Evolutionary conservation across 1,140 invertebrate genomes (phyloP).

Genomic region (Panonychus citri): DNA sequence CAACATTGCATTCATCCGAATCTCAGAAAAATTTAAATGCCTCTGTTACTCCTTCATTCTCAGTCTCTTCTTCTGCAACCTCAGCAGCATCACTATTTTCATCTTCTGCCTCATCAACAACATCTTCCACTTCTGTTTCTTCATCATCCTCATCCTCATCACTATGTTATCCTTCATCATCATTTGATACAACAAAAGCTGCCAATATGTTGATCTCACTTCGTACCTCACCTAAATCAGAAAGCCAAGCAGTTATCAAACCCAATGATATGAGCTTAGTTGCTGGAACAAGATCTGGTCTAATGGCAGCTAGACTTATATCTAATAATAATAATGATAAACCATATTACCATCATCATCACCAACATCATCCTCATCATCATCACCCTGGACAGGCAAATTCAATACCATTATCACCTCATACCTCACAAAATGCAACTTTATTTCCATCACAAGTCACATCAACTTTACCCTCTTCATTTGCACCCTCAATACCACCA

Average conservation of each 20-base stretch:
- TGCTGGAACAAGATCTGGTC: too few species aligned
- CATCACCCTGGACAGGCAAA: background rate
- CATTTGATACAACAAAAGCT: conserved; percentile 71
- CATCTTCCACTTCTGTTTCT: background rate
- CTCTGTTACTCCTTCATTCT: background rate
- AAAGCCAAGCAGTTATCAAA: background rate
- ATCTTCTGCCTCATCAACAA: background rate
- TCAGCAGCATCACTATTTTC: too few species aligned
- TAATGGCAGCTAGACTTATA: too few species aligned
- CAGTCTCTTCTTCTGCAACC: background rate
- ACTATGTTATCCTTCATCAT: background rate
- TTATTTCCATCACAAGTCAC: background rate
- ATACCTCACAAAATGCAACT: background rate
- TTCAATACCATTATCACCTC: background rate
- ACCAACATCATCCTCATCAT: too few species aligned
- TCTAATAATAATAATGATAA: background rate
- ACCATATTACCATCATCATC: too few species aligned
- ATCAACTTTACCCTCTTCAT: background rate
- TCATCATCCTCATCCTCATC: background rate
- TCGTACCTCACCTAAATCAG: conserved; percentile 42
- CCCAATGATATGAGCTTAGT: background rate
- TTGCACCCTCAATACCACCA: background rate
- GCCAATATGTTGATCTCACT: conserved; percentile 86
- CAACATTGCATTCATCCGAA: background rate
- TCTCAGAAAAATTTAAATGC: background rate